Conservation (phyloP, 1,140 invertebrate species). For the Chironomus tepperi region DNA sequence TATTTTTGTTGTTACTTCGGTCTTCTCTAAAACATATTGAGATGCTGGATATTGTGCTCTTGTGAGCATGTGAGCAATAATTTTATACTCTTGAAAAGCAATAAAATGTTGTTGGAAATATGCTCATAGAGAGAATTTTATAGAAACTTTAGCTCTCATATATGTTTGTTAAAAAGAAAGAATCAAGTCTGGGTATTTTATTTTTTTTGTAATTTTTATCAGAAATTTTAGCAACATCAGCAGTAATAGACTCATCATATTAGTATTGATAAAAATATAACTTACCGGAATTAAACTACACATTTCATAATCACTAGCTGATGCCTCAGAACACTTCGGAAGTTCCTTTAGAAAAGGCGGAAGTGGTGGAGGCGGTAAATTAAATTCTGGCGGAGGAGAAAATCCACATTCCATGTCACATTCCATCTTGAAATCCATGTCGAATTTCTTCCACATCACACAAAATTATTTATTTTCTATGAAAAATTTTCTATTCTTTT, state of each 20-base stretch:
- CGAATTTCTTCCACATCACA: slow-evolving; percentile 20
- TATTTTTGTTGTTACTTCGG: neutral
- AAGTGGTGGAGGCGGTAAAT: slow-evolving; percentile 2
- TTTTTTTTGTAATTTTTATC: too few relatives aligned
- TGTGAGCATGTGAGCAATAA: neutral
- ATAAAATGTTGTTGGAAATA: neutral
- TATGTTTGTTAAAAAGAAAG: neutral
- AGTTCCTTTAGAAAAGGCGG: slow-evolving; percentile 7
- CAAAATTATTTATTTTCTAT: neutral
- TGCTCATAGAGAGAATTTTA: neutral
- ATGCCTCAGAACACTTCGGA: neutral
- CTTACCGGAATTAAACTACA: slow-evolving; percentile 12
- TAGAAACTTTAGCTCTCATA: neutral
- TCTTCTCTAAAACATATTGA: neutral
- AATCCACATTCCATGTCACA: slow-evolving; percentile 22
- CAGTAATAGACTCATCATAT: too few relatives aligned
- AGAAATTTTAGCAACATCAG: too few relatives aligned
- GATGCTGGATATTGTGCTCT: neutral
- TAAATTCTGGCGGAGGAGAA: slow-evolving; percentile 12
- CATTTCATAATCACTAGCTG: slow-evolving; percentile 18
- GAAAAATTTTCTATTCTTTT: slow-evolving; percentile 3
- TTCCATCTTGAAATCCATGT: slow-evolving; percentile 19
- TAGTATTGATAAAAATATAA: neutral
- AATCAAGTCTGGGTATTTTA: too few relatives aligned
- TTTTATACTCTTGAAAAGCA: neutral